These are phyloP conservation scores for Argyra leucocephala DNA, from an alignment of 2,888 invertebrate genomes.

Conservation along the genomic window DNA sequence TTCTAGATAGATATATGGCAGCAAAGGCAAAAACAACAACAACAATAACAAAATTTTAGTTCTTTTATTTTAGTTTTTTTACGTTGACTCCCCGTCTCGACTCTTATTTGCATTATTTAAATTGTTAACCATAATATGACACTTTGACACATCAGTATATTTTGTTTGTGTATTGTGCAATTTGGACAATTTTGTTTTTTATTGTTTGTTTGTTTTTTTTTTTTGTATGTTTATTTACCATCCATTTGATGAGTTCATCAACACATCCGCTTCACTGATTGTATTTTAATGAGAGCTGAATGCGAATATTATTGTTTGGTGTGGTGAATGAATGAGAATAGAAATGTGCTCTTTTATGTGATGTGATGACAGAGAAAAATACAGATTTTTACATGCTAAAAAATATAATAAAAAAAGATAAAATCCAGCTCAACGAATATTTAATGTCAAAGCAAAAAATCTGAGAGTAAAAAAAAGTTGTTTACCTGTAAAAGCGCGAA, in stretches of 20 bases:
- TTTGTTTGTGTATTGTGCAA: background rate
- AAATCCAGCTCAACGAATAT: background rate
- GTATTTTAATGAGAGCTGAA: too few relatives aligned
- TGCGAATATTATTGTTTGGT: too few relatives aligned
- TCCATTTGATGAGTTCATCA: background rate
- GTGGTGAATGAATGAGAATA: too few relatives aligned
- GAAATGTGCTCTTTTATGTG: too few relatives aligned
- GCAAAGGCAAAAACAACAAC: too few relatives aligned
- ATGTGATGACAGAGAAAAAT: too few relatives aligned
- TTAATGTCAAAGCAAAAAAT: background rate
- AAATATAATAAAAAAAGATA: background rate
- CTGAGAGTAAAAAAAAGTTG: background rate
- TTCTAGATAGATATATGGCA: too few relatives aligned
- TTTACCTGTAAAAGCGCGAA: too few relatives aligned
- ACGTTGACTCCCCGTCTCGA: too few relatives aligned
- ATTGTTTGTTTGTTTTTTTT: background rate
- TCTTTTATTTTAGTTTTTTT: background rate
- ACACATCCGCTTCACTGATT: background rate
- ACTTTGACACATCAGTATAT: background rate
- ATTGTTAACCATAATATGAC: background rate
- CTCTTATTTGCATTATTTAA: background rate
- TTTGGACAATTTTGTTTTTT: background rate
- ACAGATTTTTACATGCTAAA: background rate
- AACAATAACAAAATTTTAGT: background rate
- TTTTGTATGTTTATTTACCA: background rate